Evolutionary conservation across 2,888 invertebrate genomes (phyloP).

Genomic region (Drosophila yooni): DNA sequence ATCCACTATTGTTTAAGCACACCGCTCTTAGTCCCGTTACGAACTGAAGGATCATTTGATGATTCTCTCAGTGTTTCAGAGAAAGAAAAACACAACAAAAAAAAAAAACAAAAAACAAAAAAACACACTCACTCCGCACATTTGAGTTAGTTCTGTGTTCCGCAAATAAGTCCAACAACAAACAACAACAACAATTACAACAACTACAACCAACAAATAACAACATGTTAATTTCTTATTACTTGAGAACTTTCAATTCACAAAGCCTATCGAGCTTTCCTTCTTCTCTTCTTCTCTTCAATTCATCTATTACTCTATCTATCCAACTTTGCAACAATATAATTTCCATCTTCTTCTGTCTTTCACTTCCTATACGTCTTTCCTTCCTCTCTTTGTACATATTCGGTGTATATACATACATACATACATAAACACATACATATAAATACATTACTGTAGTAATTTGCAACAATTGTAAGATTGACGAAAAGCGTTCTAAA

Average conservation of each 20-base stretch:
- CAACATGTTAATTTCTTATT: conserved; percentile 75
- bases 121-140: conserved; percentile 55
- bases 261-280: conserved; percentile 33
- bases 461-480: conserved; percentile 82
- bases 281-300: conserved; percentile 5
- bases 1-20: conserved; percentile 69
- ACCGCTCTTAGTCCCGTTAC: conserved; percentile 71
- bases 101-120: conserved; percentile 13
- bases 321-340: conserved; percentile 41
- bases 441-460: conserved; percentile 51
- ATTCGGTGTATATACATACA: conserved; percentile 47
- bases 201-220: conserved; percentile 74
- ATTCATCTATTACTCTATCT: conserved; percentile 18
- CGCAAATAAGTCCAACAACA: conserved; percentile 77
- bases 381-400: conserved; percentile 33
- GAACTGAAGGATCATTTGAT: conserved; percentile 20
- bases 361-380: conserved; percentile 2
- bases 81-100: conserved; percentile 3
- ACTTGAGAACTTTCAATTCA: conserved; percentile 68
- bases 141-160: conserved; percentile 64
- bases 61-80: conserved; percentile 19
- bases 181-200: conserved; percentile 74
- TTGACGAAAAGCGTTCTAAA: conserved; percentile 79
- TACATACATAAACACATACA: conserved; percentile 42
- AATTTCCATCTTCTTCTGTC: conserved; percentile 41